Evolutionary conservation across 35 echinoderm and acorn worm genomes (phyloP).

Genomic region (Antedon bifida): DNA sequence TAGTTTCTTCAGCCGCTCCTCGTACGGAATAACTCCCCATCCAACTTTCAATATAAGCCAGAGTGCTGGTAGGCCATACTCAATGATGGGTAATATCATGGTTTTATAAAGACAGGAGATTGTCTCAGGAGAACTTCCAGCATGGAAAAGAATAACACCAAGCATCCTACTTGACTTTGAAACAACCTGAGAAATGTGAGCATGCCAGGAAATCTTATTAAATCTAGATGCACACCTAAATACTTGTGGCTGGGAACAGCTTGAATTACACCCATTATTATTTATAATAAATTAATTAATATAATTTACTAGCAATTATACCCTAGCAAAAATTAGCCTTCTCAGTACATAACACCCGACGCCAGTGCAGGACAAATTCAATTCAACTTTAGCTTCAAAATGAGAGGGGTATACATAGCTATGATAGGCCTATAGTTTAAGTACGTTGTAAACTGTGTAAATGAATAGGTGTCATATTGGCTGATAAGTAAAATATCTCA

Average conservation of each 20-base stretch:
- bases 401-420: too few relatives aligned
- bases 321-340: too few relatives aligned
- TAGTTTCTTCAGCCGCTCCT: not conserved
- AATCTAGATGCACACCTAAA: conserved; percentile 7
- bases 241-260: not conserved
- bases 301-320: too few relatives aligned
- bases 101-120: conserved; percentile 17
- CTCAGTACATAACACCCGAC: too few relatives aligned
- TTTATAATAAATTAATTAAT: too few relatives aligned
- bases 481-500: too few relatives aligned
- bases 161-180: not conserved
- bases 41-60: not conserved
- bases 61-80: conserved; percentile 12
- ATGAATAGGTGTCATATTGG: too few relatives aligned
- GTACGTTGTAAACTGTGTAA: too few relatives aligned
- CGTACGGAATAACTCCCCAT: not conserved
- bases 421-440: too few relatives aligned
- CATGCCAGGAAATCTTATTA: conserved; percentile 12
- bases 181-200: conserved; percentile 1
- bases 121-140: not conserved
- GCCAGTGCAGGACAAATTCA: too few relatives aligned
- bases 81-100: conserved; percentile 26
- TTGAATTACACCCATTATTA: not conserved
- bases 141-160: conserved; percentile 9
- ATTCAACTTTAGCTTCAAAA: too few relatives aligned